phyloP scores from a whole-genome alignment of 2,797 vertebrate species.

The Dendrocincla tyrannina region DNA sequence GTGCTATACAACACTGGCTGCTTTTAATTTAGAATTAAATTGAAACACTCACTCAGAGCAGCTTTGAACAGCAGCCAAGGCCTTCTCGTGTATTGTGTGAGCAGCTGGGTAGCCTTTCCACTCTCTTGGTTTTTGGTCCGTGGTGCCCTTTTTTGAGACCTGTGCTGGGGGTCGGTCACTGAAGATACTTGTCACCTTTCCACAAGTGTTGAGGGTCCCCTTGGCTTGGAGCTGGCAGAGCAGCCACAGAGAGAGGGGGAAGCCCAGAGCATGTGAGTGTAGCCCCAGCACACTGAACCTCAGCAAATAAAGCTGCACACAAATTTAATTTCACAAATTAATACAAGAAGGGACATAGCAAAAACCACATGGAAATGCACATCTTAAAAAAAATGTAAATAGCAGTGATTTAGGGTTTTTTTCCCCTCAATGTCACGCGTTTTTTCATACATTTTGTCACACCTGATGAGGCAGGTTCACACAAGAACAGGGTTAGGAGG shows the following conservation, averaged over 20 bases:
- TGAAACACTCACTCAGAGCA: slow-evolving; percentile 82
- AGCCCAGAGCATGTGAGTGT: not conserved
- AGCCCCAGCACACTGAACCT: not conserved
- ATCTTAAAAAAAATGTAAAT: not conserved
- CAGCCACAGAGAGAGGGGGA: not conserved
- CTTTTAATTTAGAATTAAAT: slow-evolving; percentile 83
- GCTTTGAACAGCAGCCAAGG: slow-evolving; percentile 90
- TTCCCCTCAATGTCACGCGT: accelerated
- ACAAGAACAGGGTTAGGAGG: not conserved
- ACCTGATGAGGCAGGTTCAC: not conserved
- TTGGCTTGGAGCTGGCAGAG: not conserved
- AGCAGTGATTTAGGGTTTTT: not conserved
- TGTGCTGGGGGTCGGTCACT: not conserved
- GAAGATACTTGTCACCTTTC: not conserved
- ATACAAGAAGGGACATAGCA: not conserved
- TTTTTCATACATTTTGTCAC: not conserved
- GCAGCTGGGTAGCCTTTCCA: slow-evolving; percentile 84
- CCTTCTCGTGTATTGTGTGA: slow-evolving; percentile 84
- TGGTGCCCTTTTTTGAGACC: not conserved
- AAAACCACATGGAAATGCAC: not conserved
- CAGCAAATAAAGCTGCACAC: not conserved
- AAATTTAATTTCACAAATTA: not conserved
- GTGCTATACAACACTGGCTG: slow-evolving; percentile 76
- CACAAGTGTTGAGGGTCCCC: not conserved
- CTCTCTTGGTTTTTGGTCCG: slow-evolving; percentile 46